A percentile compares a stretch with the other conserved stretches of the same genome.
Conservation (phyloP, 2,797 vertebrate species). For the Gallinago solitaria region DNA sequence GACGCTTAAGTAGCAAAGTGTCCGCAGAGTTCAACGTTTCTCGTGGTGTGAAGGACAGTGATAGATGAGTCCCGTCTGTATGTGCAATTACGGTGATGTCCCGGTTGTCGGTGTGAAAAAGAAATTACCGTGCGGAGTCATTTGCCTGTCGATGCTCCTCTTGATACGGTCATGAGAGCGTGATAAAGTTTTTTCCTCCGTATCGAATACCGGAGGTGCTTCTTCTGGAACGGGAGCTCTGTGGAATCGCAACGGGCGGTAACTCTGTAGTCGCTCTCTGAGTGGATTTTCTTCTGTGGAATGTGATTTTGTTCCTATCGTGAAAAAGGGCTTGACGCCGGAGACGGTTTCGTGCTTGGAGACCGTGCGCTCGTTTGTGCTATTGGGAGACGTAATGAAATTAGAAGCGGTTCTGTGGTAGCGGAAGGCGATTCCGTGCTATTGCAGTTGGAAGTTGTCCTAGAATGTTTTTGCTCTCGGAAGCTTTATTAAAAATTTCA, state of each 20-base stretch:
- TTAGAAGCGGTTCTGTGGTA: not conserved
- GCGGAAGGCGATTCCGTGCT: not conserved
- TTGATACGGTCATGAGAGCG: not conserved
- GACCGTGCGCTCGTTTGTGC: rapidly evolving
- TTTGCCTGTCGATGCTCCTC: not conserved
- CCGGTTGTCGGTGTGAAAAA: not conserved
- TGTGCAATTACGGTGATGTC: rapidly evolving
- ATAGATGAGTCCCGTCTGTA: not conserved
- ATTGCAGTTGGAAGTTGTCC: not conserved
- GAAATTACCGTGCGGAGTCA: not conserved
- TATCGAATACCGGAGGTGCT: not conserved
- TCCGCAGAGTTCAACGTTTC: not conserved
- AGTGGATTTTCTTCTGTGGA: not conserved
- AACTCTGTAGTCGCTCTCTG: not conserved
- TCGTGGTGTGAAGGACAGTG: rapidly evolving
- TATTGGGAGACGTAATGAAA: not conserved
- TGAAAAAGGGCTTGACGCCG: rapidly evolving
- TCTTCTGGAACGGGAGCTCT: not conserved
- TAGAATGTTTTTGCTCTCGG: not conserved
- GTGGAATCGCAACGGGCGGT: not conserved
- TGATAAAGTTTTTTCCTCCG: rapidly evolving
- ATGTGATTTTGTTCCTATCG: not conserved
- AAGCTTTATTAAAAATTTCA: not conserved
- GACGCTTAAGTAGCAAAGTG: not conserved
- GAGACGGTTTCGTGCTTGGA: not conserved